Evolutionary conservation across 2,888 invertebrate genomes (phyloP).

Genomic region (Eustalomyia histrio): DNA sequence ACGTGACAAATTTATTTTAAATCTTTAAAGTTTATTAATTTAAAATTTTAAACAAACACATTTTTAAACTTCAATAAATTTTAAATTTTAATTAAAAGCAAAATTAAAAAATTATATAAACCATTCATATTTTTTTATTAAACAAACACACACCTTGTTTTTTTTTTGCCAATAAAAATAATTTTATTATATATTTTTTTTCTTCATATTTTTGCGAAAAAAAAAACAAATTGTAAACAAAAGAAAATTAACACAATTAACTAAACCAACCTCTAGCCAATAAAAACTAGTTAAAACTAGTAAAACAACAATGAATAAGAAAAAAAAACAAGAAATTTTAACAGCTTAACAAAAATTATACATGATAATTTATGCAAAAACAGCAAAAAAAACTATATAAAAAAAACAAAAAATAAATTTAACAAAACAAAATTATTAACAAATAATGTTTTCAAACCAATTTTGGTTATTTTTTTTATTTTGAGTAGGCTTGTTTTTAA

Average conservation of each 20-base stretch:
- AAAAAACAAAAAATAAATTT: background rate
- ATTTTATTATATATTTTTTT: background rate
- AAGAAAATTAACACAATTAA: background rate
- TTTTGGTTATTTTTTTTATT: background rate
- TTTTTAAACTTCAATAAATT: background rate
- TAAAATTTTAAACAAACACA: background rate
- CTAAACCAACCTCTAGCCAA: slow-evolving; percentile 3
- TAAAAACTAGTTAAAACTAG: background rate
- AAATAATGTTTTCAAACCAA: background rate
- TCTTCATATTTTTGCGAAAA: background rate
- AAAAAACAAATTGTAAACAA: background rate
- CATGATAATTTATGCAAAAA: background rate
- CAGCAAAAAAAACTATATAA: background rate
- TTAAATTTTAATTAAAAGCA: no score
- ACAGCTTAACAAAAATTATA: background rate
- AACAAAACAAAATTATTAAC: background rate
- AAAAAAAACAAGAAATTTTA: background rate
- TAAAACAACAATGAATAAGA: background rate
- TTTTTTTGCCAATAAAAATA: background rate
- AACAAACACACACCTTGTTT: background rate
- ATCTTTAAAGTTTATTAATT: background rate
- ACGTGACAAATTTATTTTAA: background rate
- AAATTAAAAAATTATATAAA: no score
- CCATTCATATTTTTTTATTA: background rate
- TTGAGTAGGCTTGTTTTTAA: background rate